Evolutionary conservation across 1,140 invertebrate genomes (phyloP).

Genomic region (Zaprionus ornatus): DNA sequence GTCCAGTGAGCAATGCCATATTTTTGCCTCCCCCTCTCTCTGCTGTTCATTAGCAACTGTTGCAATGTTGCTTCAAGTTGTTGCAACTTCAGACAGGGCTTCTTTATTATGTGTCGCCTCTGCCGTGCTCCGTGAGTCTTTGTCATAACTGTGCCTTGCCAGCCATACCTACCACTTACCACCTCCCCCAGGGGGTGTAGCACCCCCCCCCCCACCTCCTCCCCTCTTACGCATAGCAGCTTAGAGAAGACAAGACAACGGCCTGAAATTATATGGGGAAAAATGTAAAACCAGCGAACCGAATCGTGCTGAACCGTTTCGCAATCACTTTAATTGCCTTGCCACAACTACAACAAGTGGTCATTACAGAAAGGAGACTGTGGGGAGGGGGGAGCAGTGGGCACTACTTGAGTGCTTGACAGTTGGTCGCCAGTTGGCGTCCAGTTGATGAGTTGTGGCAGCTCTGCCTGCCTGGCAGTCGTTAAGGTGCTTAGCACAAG

Average conservation of each 20-base stretch:
- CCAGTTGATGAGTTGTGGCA: constrained; percentile 19
- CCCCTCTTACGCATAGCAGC: background rate
- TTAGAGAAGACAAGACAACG: constrained; percentile 8
- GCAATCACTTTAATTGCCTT: constrained; percentile 71
- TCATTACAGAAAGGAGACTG: constrained; percentile 51
- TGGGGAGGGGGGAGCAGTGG: background rate
- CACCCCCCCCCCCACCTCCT: background rate
- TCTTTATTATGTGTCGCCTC: constrained; percentile 37
- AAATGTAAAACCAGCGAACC: constrained; percentile 40
- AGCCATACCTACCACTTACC: background rate
- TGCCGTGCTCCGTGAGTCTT: constrained; percentile 19
- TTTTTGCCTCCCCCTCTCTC: constrained; percentile 37
- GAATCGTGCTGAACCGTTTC: constrained; percentile 43
- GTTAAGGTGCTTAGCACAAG: constrained; percentile 72
- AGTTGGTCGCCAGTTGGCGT: constrained; percentile 24
- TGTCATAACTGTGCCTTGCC: constrained; percentile 71
- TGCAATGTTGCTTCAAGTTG: constrained; percentile 27
- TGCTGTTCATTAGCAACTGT: constrained; percentile 24
- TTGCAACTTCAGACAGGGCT: constrained; percentile 24
- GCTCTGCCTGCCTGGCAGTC: constrained; percentile 29
- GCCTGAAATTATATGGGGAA: constrained; percentile 47
- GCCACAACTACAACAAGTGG: constrained; percentile 55
- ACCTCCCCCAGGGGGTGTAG: no score
- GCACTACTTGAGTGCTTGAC: constrained; percentile 61
- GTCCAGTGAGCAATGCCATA: constrained; percentile 43